phyloP scores from a whole-genome alignment of 2,888 invertebrate genomes.

The Erebia epiphron region DNA sequence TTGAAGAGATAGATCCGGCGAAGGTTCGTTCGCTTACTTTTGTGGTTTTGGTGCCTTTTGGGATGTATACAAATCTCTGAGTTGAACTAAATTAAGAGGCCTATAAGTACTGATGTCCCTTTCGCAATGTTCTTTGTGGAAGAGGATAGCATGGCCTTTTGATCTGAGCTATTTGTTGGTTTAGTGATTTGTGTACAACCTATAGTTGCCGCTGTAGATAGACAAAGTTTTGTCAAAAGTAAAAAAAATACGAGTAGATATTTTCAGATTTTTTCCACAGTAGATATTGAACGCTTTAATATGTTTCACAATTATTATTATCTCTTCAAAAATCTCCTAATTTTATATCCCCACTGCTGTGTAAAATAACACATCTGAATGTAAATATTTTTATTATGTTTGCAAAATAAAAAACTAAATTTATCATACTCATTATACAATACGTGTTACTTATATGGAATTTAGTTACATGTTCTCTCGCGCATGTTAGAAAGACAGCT shows the following conservation, averaged over 20 bases:
- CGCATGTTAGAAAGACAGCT: too few species aligned
- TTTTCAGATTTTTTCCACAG: constrained; percentile 8
- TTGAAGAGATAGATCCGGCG: constrained; percentile 68
- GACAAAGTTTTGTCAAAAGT: not conserved
- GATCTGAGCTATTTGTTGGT: not conserved
- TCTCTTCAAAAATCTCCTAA: constrained; percentile 70
- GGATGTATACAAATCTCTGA: not conserved
- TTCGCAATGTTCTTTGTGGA: not conserved
- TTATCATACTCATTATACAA: constrained; percentile 11
- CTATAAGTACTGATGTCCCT: not conserved
- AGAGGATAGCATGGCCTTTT: not conserved
- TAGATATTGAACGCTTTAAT: constrained; percentile 12
- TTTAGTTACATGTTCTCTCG: not conserved
- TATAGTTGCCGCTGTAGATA: not conserved
- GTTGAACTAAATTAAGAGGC: not conserved
- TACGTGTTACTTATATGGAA: not conserved
- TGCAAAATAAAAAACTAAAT: not conserved
- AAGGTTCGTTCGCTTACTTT: constrained; percentile 59
- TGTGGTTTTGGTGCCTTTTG: constrained; percentile 9
- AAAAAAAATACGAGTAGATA: constrained; percentile 1
- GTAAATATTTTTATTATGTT: not conserved
- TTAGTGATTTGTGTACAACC: not conserved
- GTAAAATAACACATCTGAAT: not conserved
- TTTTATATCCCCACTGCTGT: constrained; percentile 31
- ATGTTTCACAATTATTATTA: constrained; percentile 31